Evolutionary conservation across 2,888 invertebrate genomes (phyloP).

Genomic region (Patella pellucida): DNA sequence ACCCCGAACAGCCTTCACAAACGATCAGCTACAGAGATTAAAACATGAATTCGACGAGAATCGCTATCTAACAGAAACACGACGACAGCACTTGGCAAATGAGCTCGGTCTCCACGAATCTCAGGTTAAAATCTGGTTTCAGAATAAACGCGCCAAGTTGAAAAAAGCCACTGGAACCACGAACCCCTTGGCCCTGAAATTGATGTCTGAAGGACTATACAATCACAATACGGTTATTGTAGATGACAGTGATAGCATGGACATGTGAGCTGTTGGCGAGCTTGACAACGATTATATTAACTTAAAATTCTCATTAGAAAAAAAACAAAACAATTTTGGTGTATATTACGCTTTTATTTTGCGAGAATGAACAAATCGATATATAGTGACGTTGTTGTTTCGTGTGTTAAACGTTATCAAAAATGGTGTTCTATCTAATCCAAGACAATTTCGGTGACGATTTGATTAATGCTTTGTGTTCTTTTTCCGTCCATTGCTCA

Average conservation of each 20-base stretch:
- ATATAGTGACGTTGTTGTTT: no score
- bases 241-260: conserved; percentile 20
- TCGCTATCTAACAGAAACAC: conserved; percentile 88
- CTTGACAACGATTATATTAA: no score
- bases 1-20: conserved; percentile 94
- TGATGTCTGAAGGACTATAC: conserved; percentile 95
- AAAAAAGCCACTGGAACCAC: conserved; percentile 83
- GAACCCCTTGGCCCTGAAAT: conserved; percentile 87
- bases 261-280: neutral
- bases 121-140: conserved; percentile 97
- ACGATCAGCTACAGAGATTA: conserved; percentile 84
- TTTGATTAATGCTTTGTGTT: no score
- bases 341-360: no score
- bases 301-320: no score
- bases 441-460: no score
- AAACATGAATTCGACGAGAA: conserved; percentile 85
- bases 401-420: no score
- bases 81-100: conserved; percentile 89
- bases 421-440: no score
- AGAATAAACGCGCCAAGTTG: conserved; percentile 96
- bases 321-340: no score
- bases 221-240: conserved; percentile 77
- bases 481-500: no score
- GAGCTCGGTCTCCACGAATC: conserved; percentile 94
- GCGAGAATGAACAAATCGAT: no score